These are phyloP conservation scores for Coenonympha glycerion DNA, from an alignment of 2,888 invertebrate species.

Conservation along the genomic window DNA sequence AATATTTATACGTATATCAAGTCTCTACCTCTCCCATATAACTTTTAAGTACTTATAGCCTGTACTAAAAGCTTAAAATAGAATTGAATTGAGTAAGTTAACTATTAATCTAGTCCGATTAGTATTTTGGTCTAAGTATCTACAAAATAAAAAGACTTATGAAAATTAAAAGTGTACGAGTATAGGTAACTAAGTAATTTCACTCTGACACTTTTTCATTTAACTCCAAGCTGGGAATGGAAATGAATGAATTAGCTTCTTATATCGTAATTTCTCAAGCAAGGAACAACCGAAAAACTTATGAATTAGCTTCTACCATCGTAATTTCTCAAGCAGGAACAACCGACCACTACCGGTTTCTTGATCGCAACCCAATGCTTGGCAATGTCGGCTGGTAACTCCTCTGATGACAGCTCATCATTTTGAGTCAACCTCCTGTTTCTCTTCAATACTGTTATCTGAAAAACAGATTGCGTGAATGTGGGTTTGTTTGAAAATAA, in stretches of 20 bases:
- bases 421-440: conserved; percentile 22
- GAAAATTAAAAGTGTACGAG: too few species aligned
- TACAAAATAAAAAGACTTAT: too few species aligned
- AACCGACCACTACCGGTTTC: conserved; percentile 48
- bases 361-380: conserved; percentile 45
- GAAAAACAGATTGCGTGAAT: conserved; percentile 31
- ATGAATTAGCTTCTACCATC: background rate
- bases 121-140: too few species aligned
- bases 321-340: conserved; percentile 45
- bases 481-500: too few species aligned
- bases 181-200: too few species aligned
- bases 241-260: background rate
- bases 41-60: too few species aligned
- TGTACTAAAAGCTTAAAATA: too few species aligned
- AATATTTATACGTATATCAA: background rate
- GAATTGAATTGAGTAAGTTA: too few species aligned
- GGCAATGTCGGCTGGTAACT: conserved; percentile 42
- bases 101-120: too few species aligned
- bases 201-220: too few species aligned
- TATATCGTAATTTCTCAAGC: conserved; percentile 38
- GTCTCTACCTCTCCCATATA: background rate
- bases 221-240: too few species aligned
- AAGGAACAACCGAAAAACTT: conserved; percentile 55
- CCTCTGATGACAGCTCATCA: conserved; percentile 31
- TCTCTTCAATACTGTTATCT: conserved; percentile 52